A percentile compares a stretch with the other conserved stretches of the same genome.
Evolutionary conservation across 2,113 vertebrate species (phyloP).

Genomic region (Pterocles burchelli): DNA sequence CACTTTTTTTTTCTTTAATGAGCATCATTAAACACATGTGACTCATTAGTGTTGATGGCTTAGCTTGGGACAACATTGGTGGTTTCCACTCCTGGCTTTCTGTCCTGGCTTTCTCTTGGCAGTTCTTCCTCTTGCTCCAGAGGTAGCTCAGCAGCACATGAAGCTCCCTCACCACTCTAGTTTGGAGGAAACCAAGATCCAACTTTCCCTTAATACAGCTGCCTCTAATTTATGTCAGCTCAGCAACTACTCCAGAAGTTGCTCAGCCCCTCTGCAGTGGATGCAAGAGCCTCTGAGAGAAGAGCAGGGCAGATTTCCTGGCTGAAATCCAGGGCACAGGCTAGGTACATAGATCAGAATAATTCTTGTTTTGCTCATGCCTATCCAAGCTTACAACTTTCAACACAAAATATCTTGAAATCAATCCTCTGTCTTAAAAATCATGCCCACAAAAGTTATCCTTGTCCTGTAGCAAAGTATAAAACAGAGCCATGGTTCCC

Average conservation of each 20-base stretch:
- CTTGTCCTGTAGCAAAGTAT: not conserved
- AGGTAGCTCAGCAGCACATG: not conserved
- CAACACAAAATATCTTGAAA: not conserved
- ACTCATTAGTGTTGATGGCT: not conserved
- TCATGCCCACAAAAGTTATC: not conserved
- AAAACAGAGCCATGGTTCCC: not conserved
- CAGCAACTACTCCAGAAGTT: not conserved
- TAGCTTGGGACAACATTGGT: not conserved
- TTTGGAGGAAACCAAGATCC: not conserved
- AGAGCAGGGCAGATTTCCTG: not conserved
- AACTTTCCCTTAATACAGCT: not conserved
- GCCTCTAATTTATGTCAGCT: constrained; percentile 13
- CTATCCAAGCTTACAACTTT: not conserved
- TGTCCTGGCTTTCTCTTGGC: not conserved
- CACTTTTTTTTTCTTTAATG: not conserved
- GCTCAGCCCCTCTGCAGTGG: not conserved
- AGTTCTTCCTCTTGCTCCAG: not conserved
- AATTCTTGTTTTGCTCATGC: too few relatives aligned
- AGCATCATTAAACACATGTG: not conserved
- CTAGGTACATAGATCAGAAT: not conserved
- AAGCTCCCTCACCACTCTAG: not conserved
- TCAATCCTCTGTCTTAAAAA: not conserved
- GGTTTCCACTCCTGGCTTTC: not conserved
- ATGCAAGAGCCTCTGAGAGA: not conserved
- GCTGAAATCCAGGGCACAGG: not conserved